These are phyloP conservation scores for Cranoglanis bouderius DNA, from an alignment of 2,113 vertebrate species.

Conservation along the genomic window DNA sequence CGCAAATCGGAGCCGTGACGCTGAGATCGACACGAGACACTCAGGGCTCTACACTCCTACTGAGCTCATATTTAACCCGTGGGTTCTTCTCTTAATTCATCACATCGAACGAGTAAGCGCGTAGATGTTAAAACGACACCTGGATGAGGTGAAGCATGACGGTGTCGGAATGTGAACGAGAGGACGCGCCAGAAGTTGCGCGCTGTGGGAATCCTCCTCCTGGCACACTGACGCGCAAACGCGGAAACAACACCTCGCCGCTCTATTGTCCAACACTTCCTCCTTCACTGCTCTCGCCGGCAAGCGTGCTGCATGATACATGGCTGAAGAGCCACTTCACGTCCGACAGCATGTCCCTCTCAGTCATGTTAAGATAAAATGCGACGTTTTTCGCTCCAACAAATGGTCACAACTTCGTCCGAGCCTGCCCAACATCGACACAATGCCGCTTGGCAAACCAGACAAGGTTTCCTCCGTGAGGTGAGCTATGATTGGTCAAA, in stretches of 20 bases:
- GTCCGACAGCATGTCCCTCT: neutral
- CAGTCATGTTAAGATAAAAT: neutral
- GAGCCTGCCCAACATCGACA: neutral
- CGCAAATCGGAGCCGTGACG: neutral
- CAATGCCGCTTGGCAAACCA: conserved; percentile 62
- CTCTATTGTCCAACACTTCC: conserved; percentile 61
- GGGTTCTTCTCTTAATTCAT: neutral
- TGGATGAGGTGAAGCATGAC: neutral
- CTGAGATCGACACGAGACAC: neutral
- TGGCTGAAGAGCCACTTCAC: neutral
- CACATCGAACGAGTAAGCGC: too few relatives aligned
- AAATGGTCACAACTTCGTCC: neutral
- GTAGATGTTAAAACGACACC: neutral
- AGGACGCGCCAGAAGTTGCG: conserved; percentile 22
- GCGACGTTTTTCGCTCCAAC: too few relatives aligned
- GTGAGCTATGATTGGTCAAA: conserved; percentile 66
- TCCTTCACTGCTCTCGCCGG: conserved; percentile 17
- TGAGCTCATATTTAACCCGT: neutral
- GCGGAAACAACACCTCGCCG: conserved; percentile 23
- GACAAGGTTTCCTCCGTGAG: conserved; percentile 57
- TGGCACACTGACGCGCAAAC: conserved; percentile 28
- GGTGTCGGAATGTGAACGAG: conserved; percentile 34
- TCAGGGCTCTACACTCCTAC: neutral
- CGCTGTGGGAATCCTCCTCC: conserved; percentile 15
- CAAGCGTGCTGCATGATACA: too few relatives aligned